Base-by-base conservation (phyloP, 1,140 invertebrate genomes). In the Eupristina koningsbergeri region DNA sequence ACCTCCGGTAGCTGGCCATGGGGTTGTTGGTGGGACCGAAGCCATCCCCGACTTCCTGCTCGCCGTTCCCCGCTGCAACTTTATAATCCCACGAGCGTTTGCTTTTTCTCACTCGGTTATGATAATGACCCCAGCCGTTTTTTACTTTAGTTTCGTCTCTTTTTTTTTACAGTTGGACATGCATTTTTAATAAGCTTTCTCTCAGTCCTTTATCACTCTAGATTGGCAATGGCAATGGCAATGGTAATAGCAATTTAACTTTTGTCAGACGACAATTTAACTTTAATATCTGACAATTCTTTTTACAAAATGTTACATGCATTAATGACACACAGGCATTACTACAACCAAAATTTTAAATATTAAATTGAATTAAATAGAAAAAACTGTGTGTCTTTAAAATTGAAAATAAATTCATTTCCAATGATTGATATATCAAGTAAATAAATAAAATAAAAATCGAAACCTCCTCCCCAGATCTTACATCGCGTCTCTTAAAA, bases 1-100 rank as follows among this genome's bases (percentile, higher is more conserved):
- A 87, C 84, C 91, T 87, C 50, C 89, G 89, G 87, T 91, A 90
- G 88, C 89, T 89, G 58, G 89, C 88, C 88, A 90, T 89, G 47
- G 87, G 88, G 87, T 89, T 90, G 87, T 89, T 90, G 73, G 79
- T 81, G 77, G 13, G 7, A 17, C 47, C 47, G 2, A 50, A 8
- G 13, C 8, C 47, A 50, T 2, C 47, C 9, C 87, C 81, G 87
- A 87, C 76, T 85, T 86, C 86, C 86, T 86, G 76, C 81, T 78
- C 64, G 83, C 86, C 84, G 85, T 85, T 58, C 5, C 53, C 85
- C 85, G 88, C 90, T 91, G 89, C 86, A 90, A 89, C 87, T 88
- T 89, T 90, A 88, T 86, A 87, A 87, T 85, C 87, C 87, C 87
- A 88, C 87, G 86, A 87, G 86, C 87, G 87, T 89, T 87, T 84